A percentile compares a stretch with the other conserved stretches of the same genome.
These are phyloP conservation scores for Urosaurus nigricauda DNA, from an alignment of 2,797 vertebrate species.

Conservation along the genomic window DNA sequence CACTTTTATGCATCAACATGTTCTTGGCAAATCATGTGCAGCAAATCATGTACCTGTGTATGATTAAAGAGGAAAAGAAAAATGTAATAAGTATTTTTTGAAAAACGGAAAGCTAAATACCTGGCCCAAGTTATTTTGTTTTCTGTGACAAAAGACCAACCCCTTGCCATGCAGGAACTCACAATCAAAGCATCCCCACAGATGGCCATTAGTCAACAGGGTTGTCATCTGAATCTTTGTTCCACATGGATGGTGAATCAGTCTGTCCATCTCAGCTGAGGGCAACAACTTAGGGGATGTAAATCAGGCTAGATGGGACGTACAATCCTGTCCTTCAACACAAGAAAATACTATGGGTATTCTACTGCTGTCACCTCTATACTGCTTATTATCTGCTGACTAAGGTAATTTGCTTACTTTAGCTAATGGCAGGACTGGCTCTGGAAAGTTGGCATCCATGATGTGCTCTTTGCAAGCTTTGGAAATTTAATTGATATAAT, in stretches of 20 bases:
- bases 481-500: neutral
- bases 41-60: neutral
- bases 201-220: no score
- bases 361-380: neutral
- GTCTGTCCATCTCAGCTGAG: no score
- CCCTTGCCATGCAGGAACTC: no score
- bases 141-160: no score
- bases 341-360: neutral
- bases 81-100: neutral
- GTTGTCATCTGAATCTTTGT: no score
- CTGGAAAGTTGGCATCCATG: neutral
- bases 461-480: neutral
- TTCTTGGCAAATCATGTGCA: neutral
- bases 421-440: neutral
- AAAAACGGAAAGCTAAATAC: neutral
- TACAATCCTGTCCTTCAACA: neutral
- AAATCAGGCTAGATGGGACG: no score
- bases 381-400: neutral
- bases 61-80: neutral
- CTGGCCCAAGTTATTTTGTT: no score
- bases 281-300: no score
- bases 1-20: no score
- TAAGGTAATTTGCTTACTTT: no score
- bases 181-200: no score
- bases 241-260: no score